Percentiles rank a stretch among this genome's conserved stretches.
phyloP scores from a whole-genome alignment of 1,140 invertebrate species.

The Ceratitis capitata region DNA sequence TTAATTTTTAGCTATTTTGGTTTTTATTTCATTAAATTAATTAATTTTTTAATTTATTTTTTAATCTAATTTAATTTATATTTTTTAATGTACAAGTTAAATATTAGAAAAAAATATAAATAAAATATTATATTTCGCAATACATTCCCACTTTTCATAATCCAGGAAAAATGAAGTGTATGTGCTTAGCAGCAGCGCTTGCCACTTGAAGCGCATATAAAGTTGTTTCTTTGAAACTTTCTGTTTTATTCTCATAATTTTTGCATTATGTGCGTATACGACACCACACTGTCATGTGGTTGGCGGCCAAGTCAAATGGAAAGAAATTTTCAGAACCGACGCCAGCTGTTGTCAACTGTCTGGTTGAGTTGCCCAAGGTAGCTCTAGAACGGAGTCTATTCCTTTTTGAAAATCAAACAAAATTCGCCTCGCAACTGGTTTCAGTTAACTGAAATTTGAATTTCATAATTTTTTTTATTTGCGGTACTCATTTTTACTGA shows the following conservation, averaged over 20 bases:
- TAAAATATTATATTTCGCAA: neutral
- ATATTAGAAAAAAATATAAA: too few relatives aligned
- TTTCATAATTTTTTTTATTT: neutral
- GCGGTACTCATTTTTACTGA: neutral
- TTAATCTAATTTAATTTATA: too few relatives aligned
- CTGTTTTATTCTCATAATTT: neutral
- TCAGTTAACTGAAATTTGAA: too few relatives aligned
- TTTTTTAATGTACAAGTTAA: too few relatives aligned
- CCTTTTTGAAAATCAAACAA: neutral
- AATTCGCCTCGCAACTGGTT: neutral
- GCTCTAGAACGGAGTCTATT: neutral
- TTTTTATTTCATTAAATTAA: too few relatives aligned
- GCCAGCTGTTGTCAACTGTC: neutral
- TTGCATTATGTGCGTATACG: neutral
- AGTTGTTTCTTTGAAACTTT: neutral
- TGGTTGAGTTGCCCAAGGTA: neutral
- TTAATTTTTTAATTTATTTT: too few relatives aligned
- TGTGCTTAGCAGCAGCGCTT: neutral
- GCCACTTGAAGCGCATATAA: neutral
- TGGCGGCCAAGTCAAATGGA: neutral
- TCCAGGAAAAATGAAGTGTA: neutral
- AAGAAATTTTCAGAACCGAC: neutral
- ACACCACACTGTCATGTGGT: neutral
- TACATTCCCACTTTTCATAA: neutral
- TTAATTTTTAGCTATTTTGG: too few relatives aligned